Evolutionary conservation across 64 coral and sea anemone species (phyloP).

Genomic region (Pachyseris speciosa): DNA sequence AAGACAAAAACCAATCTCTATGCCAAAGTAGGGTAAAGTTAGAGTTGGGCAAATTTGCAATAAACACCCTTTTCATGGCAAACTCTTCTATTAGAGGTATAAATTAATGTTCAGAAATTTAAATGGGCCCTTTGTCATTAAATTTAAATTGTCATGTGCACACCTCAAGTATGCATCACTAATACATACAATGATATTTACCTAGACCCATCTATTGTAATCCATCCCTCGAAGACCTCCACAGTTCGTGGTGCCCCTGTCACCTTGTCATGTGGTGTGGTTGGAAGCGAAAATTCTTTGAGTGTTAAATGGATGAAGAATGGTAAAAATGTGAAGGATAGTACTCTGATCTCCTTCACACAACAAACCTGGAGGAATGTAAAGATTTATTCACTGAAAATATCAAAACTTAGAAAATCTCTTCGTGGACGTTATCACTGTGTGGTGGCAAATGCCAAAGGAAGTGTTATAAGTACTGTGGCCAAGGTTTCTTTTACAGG

Average conservation of each 20-base stretch:
- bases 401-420: not conserved
- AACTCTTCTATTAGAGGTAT: too few species aligned
- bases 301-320: constrained; percentile 64
- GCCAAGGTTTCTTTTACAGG: constrained; percentile 25
- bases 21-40: too few species aligned
- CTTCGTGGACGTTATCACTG: constrained; percentile 59
- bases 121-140: not conserved
- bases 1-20: too few species aligned
- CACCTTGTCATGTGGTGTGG: constrained; percentile 54
- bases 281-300: not conserved
- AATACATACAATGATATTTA: not conserved
- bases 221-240: constrained; percentile 35
- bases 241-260: not conserved
- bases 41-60: too few species aligned
- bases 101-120: too few species aligned
- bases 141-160: not conserved
- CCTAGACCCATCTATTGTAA: constrained; percentile 73
- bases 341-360: not conserved
- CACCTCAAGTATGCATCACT: not conserved
- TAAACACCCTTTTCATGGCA: too few species aligned
- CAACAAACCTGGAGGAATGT: not conserved
- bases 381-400: constrained; percentile 30
- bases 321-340: not conserved
- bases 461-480: constrained; percentile 1
- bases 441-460: not conserved